These are phyloP conservation scores for Zoanthus gigantus DNA, from an alignment of 92 coral and sea anemone species.

Conservation along the genomic window DNA sequence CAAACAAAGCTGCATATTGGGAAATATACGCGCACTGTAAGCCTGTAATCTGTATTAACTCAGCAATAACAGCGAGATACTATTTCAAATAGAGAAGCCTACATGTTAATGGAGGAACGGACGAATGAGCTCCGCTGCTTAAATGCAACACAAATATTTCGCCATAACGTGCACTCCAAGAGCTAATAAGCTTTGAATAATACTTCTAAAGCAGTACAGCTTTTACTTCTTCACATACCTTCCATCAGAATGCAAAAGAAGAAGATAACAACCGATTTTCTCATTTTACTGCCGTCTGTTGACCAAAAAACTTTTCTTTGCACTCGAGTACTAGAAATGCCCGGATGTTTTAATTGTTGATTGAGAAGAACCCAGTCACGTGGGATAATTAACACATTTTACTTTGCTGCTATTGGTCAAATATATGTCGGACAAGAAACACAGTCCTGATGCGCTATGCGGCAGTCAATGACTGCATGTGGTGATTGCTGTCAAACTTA, in stretches of 20 bases:
- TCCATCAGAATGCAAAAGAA: constrained; percentile 1
- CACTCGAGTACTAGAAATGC: constrained; percentile 24
- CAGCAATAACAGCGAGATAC: constrained; percentile 29
- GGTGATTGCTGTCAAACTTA: too few relatives aligned
- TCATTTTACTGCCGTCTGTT: background rate
- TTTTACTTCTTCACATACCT: constrained; percentile 13
- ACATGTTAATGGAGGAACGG: constrained; percentile 9
- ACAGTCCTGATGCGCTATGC: background rate
- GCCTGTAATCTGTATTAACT: constrained; percentile 1
- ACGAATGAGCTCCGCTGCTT: constrained; percentile 27
- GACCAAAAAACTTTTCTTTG: constrained; percentile 8
- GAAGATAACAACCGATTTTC: background rate
- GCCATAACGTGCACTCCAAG: background rate
- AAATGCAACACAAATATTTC: constrained; percentile 27
- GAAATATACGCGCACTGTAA: background rate
- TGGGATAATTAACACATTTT: constrained; percentile 30
- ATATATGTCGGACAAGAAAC: background rate
- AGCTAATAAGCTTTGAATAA: background rate
- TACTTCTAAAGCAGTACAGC: background rate
- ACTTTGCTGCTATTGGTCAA: constrained; percentile 19
- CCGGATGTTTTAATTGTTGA: constrained; percentile 40
- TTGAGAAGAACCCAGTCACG: constrained; percentile 39
- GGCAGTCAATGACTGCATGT: too few relatives aligned
- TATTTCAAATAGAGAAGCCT: constrained; percentile 41
- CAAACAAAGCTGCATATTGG: constrained; percentile 20